These are phyloP conservation scores for Cepphus grylle DNA, from an alignment of 2,113 vertebrate species.

Conservation along the genomic window DNA sequence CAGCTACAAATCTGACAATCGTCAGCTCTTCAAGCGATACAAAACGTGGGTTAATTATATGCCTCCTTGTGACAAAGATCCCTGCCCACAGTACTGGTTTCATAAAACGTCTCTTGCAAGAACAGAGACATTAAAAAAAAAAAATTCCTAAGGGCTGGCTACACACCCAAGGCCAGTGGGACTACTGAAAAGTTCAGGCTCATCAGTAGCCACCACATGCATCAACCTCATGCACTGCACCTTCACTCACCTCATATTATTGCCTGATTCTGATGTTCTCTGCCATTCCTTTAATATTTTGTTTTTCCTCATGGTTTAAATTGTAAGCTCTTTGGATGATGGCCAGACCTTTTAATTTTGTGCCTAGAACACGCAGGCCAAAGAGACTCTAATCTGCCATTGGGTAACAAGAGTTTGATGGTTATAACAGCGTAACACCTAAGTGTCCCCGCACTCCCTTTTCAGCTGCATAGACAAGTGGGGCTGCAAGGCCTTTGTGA, in stretches of 20 bases:
- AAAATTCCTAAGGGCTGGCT: not conserved
- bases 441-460: not conserved
- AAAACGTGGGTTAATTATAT: not conserved
- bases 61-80: not conserved
- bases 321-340: not conserved
- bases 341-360: not conserved
- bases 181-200: not conserved
- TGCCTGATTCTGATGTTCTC: not conserved
- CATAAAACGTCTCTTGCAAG: not conserved
- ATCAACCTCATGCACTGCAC: rapidly evolving
- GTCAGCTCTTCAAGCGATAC: not conserved
- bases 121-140: not conserved
- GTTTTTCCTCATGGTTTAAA: not conserved
- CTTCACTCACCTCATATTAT: not conserved
- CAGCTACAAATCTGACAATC: not conserved
- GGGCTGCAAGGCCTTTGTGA: not conserved
- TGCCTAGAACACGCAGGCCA: not conserved
- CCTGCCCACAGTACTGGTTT: not conserved
- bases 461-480: not conserved
- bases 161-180: not conserved
- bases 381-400: not conserved
- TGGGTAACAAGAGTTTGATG: not conserved
- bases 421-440: not conserved
- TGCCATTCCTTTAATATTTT: not conserved
- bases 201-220: not conserved